Percentiles rank a stretch among this genome's conserved stretches.
These are phyloP conservation scores for Mizuhopecten yessoensis DNA, from an alignment of 1,140 invertebrate species.

Conservation along the genomic window DNA sequence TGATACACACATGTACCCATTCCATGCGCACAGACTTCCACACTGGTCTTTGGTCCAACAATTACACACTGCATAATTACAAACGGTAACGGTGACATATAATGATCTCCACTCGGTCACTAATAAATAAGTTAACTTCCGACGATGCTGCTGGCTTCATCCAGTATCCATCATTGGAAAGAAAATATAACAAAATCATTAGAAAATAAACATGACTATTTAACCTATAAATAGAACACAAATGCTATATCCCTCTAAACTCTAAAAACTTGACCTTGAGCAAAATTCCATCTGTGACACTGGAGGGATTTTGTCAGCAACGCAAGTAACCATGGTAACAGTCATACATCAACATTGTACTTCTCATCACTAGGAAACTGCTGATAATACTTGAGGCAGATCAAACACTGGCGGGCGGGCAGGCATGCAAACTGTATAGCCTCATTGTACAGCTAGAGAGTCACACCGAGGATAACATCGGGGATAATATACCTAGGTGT, in stretches of 20 bases:
- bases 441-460: too few relatives aligned
- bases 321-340: conserved; percentile 29
- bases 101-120: background rate
- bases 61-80: conserved; percentile 35
- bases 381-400: too few relatives aligned
- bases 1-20: conserved; percentile 17
- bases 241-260: background rate
- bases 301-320: conserved; percentile 37
- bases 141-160: background rate
- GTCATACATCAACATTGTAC: background rate
- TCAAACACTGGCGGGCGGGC: too few relatives aligned
- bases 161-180: background rate
- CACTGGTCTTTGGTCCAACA: background rate
- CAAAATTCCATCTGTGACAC: conserved; percentile 37
- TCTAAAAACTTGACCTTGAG: background rate
- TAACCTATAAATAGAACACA: conserved; percentile 26
- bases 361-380: background rate
- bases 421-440: too few relatives aligned
- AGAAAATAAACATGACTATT: background rate
- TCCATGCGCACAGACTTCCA: background rate
- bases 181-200: background rate
- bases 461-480: too few relatives aligned
- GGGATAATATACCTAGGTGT: too few relatives aligned
- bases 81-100: background rate
- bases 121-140: conserved; percentile 17